phyloP scores from a whole-genome alignment of 2,797 vertebrate species.

The Allobates femoralis region DNA sequence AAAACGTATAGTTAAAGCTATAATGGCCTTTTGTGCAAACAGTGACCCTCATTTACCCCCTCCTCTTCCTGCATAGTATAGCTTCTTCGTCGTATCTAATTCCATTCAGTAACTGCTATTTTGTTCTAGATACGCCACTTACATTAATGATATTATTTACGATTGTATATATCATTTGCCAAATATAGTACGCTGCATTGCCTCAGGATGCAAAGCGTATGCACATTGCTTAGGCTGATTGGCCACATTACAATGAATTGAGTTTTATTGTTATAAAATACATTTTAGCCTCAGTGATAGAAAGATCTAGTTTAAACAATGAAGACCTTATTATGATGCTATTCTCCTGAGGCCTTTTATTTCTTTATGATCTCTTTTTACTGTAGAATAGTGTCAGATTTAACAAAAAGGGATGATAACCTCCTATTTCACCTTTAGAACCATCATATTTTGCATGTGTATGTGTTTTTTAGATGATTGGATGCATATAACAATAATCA shows the following conservation, averaged over 20 bases:
- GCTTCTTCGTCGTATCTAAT: conserved; percentile 6
- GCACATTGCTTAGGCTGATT: conserved; percentile 48
- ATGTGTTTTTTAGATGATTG: neutral
- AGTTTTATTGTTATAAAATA: conserved; percentile 39
- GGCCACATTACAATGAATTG: conserved; percentile 50
- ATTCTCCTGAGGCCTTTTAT: neutral
- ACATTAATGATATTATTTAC: conserved; percentile 34
- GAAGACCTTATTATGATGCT: neutral
- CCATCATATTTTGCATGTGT: neutral
- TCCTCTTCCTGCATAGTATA: neutral
- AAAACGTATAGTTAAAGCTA: conserved; percentile 31
- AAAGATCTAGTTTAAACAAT: neutral
- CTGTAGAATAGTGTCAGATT: neutral
- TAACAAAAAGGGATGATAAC: neutral
- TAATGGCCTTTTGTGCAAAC: conserved; percentile 21
- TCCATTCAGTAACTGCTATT: conserved; percentile 5
- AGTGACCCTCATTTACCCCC: conserved; percentile 20
- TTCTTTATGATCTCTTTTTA: neutral
- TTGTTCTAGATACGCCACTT: conserved; percentile 17
- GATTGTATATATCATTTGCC: neutral
- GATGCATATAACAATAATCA: neutral
- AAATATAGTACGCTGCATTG: conserved; percentile 37
- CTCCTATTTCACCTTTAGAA: neutral
- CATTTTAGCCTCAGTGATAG: conserved; percentile 16
- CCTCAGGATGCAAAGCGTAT: conserved; percentile 31